Evolutionary conservation across 2,113 vertebrate species (phyloP).

Genomic region (Podiceps cristatus): DNA sequence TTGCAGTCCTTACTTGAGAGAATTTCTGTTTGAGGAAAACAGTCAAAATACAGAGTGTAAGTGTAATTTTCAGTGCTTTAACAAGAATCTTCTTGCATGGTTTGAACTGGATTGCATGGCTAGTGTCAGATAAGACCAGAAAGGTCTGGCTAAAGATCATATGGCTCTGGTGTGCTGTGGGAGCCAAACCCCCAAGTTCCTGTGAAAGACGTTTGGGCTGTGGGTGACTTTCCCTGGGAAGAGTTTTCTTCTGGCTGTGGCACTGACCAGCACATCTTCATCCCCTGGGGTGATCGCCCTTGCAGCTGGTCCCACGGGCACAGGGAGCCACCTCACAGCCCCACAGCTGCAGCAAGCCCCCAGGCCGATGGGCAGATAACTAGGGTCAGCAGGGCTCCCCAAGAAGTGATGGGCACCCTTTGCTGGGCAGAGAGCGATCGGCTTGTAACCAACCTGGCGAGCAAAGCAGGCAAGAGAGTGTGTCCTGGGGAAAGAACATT

Average conservation of each 20-base stretch:
- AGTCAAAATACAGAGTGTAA: neutral
- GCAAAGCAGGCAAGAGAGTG: neutral
- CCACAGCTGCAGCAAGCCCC: conserved; percentile 11
- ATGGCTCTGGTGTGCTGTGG: neutral
- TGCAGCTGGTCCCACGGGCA: neutral
- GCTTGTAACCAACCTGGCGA: neutral
- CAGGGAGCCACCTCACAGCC: neutral
- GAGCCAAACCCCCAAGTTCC: neutral
- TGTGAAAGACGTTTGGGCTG: neutral
- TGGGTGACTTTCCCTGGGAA: neutral
- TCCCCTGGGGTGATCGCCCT: neutral
- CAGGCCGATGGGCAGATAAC: neutral
- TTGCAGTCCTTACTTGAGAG: neutral
- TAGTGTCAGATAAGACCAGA: neutral
- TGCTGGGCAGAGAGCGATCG: neutral
- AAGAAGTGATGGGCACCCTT: neutral
- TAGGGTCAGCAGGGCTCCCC: neutral
- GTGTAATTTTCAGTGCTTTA: neutral
- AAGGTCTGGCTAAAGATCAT: neutral
- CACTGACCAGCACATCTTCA: neutral
- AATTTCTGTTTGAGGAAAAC: neutral
- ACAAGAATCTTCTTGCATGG: neutral
- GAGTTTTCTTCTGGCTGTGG: neutral
- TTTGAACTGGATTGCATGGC: neutral
- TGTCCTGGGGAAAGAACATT: neutral